Base-by-base conservation (phyloP, 2,797 vertebrate species). In the Phalanger gymnotis region DNA sequence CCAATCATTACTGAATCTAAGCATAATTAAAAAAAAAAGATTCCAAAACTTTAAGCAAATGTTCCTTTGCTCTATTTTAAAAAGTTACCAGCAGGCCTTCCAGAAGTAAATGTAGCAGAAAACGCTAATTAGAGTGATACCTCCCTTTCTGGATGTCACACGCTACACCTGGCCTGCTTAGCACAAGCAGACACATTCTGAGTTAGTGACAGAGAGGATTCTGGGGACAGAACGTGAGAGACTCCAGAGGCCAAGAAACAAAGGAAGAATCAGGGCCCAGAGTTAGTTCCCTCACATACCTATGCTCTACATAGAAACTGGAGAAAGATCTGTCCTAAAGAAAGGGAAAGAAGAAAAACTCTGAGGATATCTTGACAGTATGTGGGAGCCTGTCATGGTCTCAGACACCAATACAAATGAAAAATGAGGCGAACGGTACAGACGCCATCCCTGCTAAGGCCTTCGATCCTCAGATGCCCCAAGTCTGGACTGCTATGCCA, bases 71-170 rank as follows among this genome's bases (percentile, higher is more conserved):
- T 3, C 40, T 57, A 52, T 81, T 51, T 53, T 31, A 30, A 30
- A 90, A 87, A 52, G 56, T 16, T 47, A 61, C 11, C 25, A 92
- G 91, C 54, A 89, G 57, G 57, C 51, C 87, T 95, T 96, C 57
- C 56, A 92, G 93, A 93, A 96, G 92, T 13, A 87, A 90, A 57
- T 10, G 31, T 34, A 93, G 13, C 40, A 90, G 31, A 90, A n/a
- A 51, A 91, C 28, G 55, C 7, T 47, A 53, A 91, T 92, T 13
- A 30, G 52, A 90, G 53, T 19, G n/a, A 57, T 12, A 52, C n/a
- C 53, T 25, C 30, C 22, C 81, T n/a, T 93, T 51, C 90, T 58
- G 90, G 9, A 31, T 6, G 13, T 6, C 0, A 10, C 31, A 53
- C 0, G 9, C 51, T 53, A 14, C 6, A 30, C 7, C 53, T 2